Evolutionary conservation across 2,888 invertebrate species (phyloP).

Genomic region (Dynastes hyllus): DNA sequence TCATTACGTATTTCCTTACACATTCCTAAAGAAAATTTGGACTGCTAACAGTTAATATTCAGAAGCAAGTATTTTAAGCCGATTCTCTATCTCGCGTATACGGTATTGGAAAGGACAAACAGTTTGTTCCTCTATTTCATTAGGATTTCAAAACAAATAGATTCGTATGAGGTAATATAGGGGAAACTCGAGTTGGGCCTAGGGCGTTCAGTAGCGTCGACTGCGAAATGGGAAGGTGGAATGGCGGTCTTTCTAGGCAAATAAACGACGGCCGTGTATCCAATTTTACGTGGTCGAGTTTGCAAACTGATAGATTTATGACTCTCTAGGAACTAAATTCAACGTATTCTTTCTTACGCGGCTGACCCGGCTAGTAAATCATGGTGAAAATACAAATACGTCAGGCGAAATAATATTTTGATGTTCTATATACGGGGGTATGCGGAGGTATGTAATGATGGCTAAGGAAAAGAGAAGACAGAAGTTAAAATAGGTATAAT

Average conservation of each 20-base stretch:
- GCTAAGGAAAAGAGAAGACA: too few relatives aligned
- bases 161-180: slow-evolving; percentile 64
- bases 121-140: slow-evolving; percentile 63
- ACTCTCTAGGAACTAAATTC: slow-evolving; percentile 62
- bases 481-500: too few relatives aligned
- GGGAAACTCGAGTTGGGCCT: slow-evolving; percentile 50
- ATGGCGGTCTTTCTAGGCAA: slow-evolving; percentile 59
- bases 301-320: slow-evolving; percentile 64
- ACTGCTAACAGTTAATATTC: neutral
- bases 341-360: slow-evolving; percentile 50
- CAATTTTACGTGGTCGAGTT: slow-evolving; percentile 61
- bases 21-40: too few relatives aligned
- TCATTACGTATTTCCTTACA: too few relatives aligned
- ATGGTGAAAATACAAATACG: slow-evolving; percentile 31
- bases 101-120: slow-evolving; percentile 51
- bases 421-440: neutral
- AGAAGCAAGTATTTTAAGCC: slow-evolving; percentile 2
- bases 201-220: slow-evolving; percentile 27
- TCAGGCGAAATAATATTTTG: slow-evolving; percentile 21
- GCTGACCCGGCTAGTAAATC: slow-evolving; percentile 41
- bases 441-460: neutral
- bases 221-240: slow-evolving; percentile 22
- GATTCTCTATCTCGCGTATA: neutral
- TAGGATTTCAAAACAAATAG: slow-evolving; percentile 65
- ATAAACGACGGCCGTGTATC: slow-evolving; percentile 63